Evolutionary conservation across 1,140 invertebrate genomes (phyloP), one percentile per base, ranked within the genome.

Genomic region (Drosophila mauritiana): DNA sequence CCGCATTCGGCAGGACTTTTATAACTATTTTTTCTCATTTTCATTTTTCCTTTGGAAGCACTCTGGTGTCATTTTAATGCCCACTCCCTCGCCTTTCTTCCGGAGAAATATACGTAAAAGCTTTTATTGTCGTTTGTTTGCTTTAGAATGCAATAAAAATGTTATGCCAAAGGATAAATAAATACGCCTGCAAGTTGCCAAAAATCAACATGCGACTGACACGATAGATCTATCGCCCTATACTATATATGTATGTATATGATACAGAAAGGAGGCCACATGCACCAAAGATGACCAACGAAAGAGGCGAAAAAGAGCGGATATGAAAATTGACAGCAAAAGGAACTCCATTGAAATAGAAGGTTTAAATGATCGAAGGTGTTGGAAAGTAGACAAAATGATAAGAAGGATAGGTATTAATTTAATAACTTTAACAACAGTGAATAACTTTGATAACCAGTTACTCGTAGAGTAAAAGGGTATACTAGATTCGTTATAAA

Each of bases 121-220:
- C 72, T 75, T 80, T 80, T 74, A 80, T 80, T 80, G 79, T 67
- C 78, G 73, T 81, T 73, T 81, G 78, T 80, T 81, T 80, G 74
- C 79, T 73, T 81, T 77, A 62, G 73, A 81, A 81, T 75, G 78
- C 79, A 81, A 81, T 81, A 80, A 81, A 81, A 81, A 81, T 76
- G 64, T 76, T 76, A 76, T 70, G 73, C 49, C 76, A 74, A 80
- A 63, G 76, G 69, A 80, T 79, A 80, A 80, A 67, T 77, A 73
- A 81, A 81, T 63, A 62, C 72, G 57, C 45, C 40, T 67, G 63
- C 52, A 73, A 65, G 69, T 64, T 74, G 70, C 63, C 73, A 78
- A 62, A 70, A 69, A 70, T 69, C 67, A 70, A 70, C 67, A 70
- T 70, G 67, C 67, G 27, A 57, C 67, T 69, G 67, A 59, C 55